Conservation (phyloP, 1,140 invertebrate genomes). For the Parapsyche elsis region DNA sequence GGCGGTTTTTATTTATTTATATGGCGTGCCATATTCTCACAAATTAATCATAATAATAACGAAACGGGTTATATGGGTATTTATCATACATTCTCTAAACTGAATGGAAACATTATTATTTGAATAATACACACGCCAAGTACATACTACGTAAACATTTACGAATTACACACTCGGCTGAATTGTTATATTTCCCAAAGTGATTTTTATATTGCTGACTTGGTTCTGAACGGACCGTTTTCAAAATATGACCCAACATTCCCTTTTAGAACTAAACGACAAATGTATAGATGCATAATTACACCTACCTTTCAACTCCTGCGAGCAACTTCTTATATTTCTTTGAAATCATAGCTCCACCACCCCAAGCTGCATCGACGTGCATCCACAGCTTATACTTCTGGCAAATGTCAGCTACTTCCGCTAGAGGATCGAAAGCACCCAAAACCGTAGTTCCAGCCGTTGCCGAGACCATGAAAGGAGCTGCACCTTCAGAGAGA, state of each 20-base stretch:
- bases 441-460: slow-evolving; percentile 87
- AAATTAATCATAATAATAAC: neutral
- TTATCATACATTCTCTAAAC: neutral
- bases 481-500: slow-evolving; percentile 75
- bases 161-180: too few relatives aligned
- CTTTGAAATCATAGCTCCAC: slow-evolving; percentile 86
- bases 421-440: slow-evolving; percentile 88
- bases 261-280: too few relatives aligned
- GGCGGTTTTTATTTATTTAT: neutral
- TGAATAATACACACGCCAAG: too few relatives aligned
- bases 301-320: slow-evolving; percentile 77
- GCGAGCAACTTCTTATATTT: slow-evolving; percentile 82
- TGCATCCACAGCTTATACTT: slow-evolving; percentile 92
- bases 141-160: too few relatives aligned
- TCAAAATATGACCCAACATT: too few relatives aligned
- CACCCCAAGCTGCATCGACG: slow-evolving; percentile 95
- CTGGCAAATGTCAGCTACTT: slow-evolving; percentile 84
- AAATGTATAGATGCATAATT: too few relatives aligned
- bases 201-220: too few relatives aligned
- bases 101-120: too few relatives aligned
- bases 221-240: too few relatives aligned
- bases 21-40: neutral
- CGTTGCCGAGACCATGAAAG: slow-evolving; percentile 92
- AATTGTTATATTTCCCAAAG: too few relatives aligned
- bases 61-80: neutral